Conservation (phyloP, 30 jellyfish, hydroid and myxozoan species). For the Cassiopea xamachana region DNA sequence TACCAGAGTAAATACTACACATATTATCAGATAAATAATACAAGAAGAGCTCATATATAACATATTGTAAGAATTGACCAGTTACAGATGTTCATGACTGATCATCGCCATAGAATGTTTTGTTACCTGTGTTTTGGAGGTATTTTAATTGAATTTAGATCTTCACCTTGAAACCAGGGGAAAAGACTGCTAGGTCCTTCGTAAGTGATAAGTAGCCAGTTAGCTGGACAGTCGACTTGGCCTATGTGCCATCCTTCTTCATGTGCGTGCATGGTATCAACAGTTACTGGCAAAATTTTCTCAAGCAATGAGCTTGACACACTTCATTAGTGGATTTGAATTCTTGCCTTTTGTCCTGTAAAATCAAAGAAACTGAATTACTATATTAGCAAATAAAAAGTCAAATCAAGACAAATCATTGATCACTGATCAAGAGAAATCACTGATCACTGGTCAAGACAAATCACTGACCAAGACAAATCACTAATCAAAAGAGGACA, state of each 20-base stretch:
- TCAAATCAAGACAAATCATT: neutral
- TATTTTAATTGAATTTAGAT: neutral
- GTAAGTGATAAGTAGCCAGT: neutral
- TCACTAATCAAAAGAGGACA: too few species aligned
- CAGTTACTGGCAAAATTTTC: neutral
- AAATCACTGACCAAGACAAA: too few species aligned
- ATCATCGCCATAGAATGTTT: neutral
- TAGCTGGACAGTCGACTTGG: neutral
- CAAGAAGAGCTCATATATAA: conserved; percentile 9
- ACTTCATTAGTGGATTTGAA: conserved; percentile 32
- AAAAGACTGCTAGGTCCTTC: neutral
- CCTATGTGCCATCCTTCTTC: neutral
- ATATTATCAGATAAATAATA: conserved; percentile 26
- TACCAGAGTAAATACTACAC: neutral
- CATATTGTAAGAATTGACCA: neutral
- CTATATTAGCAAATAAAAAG: neutral
- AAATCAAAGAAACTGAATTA: neutral
- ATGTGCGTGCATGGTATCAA: conserved; percentile 8
- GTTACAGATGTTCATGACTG: neutral
- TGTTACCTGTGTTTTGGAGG: neutral
- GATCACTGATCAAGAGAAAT: too few species aligned
- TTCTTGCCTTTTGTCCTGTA: conserved; percentile 10
- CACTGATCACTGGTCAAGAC: too few species aligned
- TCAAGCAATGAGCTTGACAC: conserved; percentile 29
- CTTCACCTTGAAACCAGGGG: conserved; percentile 1